Conservation (phyloP, 2,113 vertebrate species). For the Plestiodon gilberti region DNA sequence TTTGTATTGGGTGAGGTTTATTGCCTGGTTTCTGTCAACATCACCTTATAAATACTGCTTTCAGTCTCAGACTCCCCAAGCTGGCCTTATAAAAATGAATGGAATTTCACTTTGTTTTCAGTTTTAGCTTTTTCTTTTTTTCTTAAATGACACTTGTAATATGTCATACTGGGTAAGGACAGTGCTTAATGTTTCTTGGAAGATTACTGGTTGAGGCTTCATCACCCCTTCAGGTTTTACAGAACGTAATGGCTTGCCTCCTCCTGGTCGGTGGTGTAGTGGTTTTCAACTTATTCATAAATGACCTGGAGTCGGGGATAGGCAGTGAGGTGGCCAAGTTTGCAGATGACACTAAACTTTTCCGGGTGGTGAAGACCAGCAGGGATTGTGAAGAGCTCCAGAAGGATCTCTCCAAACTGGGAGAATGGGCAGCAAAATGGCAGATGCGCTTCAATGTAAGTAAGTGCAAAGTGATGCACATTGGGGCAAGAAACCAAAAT, state of each 20-base stretch:
- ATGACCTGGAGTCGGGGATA: too few relatives aligned
- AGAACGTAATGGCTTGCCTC: background rate
- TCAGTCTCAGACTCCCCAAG: conserved; percentile 34
- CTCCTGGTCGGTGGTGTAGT: background rate
- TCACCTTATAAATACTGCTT: conserved; percentile 31
- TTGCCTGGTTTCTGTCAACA: conserved; percentile 52
- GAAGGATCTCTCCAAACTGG: too few relatives aligned
- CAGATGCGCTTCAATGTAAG: too few relatives aligned
- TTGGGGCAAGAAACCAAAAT: too few relatives aligned
- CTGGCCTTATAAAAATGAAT: conserved; percentile 2
- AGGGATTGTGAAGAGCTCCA: too few relatives aligned
- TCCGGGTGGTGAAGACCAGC: too few relatives aligned
- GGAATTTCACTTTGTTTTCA: conserved; percentile 52
- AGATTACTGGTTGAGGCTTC: background rate
- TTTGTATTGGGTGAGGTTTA: background rate
- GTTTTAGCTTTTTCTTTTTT: background rate
- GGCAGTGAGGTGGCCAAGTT: too few relatives aligned
- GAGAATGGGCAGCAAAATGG: too few relatives aligned
- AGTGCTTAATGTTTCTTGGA: background rate
- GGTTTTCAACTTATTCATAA: too few relatives aligned
- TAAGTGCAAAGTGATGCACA: too few relatives aligned
- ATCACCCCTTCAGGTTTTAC: background rate
- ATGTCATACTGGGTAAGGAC: conserved; percentile 12
- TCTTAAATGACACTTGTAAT: background rate
- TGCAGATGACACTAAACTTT: too few relatives aligned